Evolutionary conservation across 2,113 vertebrate genomes (phyloP).

Genomic region (Canis aureus): DNA sequence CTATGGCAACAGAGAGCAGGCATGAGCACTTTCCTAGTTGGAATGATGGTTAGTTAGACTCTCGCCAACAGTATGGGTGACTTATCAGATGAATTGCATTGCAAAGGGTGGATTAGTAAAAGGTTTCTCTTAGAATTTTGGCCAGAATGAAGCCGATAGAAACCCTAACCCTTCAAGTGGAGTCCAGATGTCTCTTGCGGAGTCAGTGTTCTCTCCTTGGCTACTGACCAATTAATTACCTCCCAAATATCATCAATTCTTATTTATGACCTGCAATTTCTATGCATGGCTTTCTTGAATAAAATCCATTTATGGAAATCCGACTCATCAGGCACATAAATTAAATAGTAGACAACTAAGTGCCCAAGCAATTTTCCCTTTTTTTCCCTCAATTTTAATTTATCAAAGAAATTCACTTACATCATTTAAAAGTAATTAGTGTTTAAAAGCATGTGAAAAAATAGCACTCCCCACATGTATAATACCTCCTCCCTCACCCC

Average conservation of each 20-base stretch:
- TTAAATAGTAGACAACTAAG: background rate
- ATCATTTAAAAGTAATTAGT: slow-evolving; percentile 46
- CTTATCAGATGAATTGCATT: background rate
- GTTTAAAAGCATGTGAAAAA: slow-evolving; percentile 33
- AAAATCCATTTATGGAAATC: background rate
- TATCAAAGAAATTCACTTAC: background rate
- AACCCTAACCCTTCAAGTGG: background rate
- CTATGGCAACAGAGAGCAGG: slow-evolving; percentile 87
- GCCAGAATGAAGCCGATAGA: background rate
- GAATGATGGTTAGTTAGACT: slow-evolving; percentile 69
- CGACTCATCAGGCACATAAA: background rate
- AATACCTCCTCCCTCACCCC: too few species aligned
- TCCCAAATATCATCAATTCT: background rate
- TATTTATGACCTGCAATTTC: background rate
- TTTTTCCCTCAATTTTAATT: background rate
- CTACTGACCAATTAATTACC: background rate
- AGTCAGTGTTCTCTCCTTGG: background rate
- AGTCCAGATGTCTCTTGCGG: background rate
- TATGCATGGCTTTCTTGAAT: background rate
- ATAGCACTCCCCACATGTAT: background rate
- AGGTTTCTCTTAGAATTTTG: background rate
- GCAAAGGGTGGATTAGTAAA: background rate
- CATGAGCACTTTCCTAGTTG: slow-evolving; percentile 64
- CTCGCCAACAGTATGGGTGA: background rate
- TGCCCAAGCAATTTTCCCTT: background rate